Conservation (phyloP, 2,113 vertebrate species). For the Tautogolabrus adspersus region DNA sequence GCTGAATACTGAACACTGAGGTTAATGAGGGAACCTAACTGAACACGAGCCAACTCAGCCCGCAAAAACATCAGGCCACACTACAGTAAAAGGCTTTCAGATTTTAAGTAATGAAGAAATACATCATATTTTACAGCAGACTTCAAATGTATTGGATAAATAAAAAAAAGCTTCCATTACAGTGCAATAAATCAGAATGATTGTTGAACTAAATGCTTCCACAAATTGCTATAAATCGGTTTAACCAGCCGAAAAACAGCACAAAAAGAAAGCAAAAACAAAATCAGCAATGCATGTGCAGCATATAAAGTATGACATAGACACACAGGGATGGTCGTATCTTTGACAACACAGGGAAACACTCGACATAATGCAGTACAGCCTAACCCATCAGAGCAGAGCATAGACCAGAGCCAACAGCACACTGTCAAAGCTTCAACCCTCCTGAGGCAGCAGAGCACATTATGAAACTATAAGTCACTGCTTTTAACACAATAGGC, state of each 20-base stretch:
- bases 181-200: constrained; percentile 10
- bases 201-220: background rate
- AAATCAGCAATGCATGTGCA: background rate
- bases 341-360: background rate
- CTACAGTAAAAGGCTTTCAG: constrained; percentile 25
- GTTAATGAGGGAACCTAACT: constrained; percentile 44
- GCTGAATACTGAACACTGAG: constrained; percentile 63
- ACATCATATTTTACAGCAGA: constrained; percentile 2
- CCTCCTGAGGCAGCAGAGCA: background rate
- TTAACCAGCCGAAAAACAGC: background rate
- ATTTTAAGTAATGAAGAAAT: background rate
- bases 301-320: background rate
- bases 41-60: constrained; percentile 46
- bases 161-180: constrained; percentile 28
- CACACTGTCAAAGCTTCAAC: background rate
- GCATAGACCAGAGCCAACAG: background rate
- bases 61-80: background rate
- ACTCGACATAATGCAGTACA: background rate
- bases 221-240: background rate
- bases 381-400: constrained; percentile 4
- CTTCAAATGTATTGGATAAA: constrained; percentile 1
- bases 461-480: constrained; percentile 56
- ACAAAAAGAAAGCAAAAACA: background rate
- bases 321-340: background rate
- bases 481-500: background rate